Evolutionary conservation across 2,797 vertebrate genomes (phyloP).

Genomic region (Carduelis carduelis): DNA sequence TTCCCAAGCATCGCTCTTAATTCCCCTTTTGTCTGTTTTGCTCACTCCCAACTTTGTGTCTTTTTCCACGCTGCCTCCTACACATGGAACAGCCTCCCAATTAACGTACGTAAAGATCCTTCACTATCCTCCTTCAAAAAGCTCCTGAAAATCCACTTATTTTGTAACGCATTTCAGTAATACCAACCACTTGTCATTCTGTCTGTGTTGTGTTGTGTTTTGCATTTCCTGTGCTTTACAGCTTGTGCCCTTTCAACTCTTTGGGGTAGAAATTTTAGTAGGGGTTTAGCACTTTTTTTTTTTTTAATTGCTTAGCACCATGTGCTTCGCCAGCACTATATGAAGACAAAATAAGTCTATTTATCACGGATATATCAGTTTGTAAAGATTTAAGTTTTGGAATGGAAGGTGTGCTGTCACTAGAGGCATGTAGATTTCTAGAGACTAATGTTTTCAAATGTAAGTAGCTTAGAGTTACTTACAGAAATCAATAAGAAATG

Average conservation of each 20-base stretch:
- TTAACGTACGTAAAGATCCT: slow-evolving; percentile 73
- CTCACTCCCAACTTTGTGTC: slow-evolving; percentile 73
- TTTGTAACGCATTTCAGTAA: slow-evolving; percentile 53
- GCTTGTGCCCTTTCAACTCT: slow-evolving; percentile 28
- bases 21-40: slow-evolving; percentile 70
- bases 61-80: slow-evolving; percentile 75
- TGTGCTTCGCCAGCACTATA: background rate
- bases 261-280: background rate
- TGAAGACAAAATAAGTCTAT: background rate
- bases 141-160: slow-evolving; percentile 52
- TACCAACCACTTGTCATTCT: slow-evolving; percentile 52
- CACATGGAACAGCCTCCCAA: slow-evolving; percentile 71
- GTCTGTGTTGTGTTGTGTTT: slow-evolving; percentile 62
- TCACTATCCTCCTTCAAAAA: slow-evolving; percentile 65
- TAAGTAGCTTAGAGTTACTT: background rate
- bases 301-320: background rate
- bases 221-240: slow-evolving; percentile 51
- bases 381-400: background rate
- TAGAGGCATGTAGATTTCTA: background rate
- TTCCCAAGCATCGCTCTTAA: slow-evolving; percentile 54
- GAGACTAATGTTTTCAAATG: background rate
- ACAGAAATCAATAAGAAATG: background rate
- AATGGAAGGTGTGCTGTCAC: background rate
- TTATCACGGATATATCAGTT: background rate
- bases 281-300: background rate